Evolutionary conservation across 35 echinoderm and acorn worm species (phyloP).

Genomic region (Ptychodera flava): DNA sequence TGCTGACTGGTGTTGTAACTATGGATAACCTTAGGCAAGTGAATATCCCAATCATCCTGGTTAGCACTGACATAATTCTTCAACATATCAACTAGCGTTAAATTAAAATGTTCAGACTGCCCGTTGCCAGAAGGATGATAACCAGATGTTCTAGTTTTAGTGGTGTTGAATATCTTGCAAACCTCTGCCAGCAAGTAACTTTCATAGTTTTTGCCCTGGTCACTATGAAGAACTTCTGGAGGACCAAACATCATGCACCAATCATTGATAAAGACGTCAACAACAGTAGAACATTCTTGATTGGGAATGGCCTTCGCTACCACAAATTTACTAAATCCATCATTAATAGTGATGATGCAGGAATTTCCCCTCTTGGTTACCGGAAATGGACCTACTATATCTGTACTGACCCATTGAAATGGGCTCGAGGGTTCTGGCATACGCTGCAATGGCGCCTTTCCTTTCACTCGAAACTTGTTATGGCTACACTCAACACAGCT

Average conservation of each 20-base stretch:
- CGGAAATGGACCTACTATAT: too few relatives aligned
- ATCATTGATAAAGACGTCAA: too few relatives aligned
- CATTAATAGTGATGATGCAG: too few relatives aligned
- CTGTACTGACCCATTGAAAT: too few relatives aligned
- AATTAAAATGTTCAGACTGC: conserved; percentile 22
- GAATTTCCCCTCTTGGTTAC: too few relatives aligned
- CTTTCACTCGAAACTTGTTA: background rate
- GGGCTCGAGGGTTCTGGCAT: background rate
- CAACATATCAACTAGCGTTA: conserved; percentile 11
- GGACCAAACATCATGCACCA: too few relatives aligned
- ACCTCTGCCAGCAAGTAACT: background rate
- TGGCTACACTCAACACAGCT: background rate
- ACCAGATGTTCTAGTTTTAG: conserved; percentile 8
- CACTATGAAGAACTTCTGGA: background rate
- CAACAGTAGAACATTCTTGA: too few relatives aligned
- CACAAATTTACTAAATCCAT: too few relatives aligned
- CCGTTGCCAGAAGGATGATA: conserved; percentile 17
- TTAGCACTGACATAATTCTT: background rate
- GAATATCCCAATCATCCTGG: too few relatives aligned
- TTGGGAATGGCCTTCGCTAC: too few relatives aligned
- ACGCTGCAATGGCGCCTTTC: background rate
- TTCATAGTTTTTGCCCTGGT: conserved; percentile 13
- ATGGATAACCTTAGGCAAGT: too few relatives aligned
- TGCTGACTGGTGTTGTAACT: too few relatives aligned
- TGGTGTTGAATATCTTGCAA: background rate